Conservation (phyloP, 2,113 vertebrate genomes). For the Dunckerocampus dactyliophorus region DNA sequence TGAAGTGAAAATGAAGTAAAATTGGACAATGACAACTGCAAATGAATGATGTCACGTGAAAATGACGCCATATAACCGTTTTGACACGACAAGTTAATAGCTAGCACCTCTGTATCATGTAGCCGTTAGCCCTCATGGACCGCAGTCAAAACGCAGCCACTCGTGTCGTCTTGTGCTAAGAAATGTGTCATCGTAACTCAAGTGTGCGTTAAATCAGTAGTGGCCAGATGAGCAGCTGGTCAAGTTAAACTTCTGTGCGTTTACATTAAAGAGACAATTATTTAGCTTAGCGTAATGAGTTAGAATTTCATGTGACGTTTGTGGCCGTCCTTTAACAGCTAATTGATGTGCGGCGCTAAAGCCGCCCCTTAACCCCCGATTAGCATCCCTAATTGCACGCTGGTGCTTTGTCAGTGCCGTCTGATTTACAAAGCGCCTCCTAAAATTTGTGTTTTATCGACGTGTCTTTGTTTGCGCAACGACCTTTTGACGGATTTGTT, state of each 20-base stretch:
- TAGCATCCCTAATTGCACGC: neutral
- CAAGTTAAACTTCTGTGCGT: neutral
- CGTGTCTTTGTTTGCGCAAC: neutral
- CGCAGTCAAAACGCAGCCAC: too few species aligned
- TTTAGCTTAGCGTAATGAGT: neutral
- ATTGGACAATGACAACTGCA: too few species aligned
- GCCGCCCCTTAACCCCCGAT: constrained; percentile 1
- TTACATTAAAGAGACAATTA: neutral
- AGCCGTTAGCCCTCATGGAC: too few species aligned
- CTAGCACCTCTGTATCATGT: too few species aligned
- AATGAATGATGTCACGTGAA: too few species aligned
- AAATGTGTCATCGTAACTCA: too few species aligned
- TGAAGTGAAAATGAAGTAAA: too few species aligned
- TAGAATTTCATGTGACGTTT: neutral
- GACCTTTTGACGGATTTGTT: constrained; percentile 18
- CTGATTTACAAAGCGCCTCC: neutral
- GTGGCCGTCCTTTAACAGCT: neutral
- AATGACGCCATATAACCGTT: too few species aligned
- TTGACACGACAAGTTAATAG: too few species aligned
- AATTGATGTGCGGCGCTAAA: neutral
- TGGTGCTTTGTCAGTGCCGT: neutral
- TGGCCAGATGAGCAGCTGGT: too few species aligned
- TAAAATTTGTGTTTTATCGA: constrained; percentile 5
- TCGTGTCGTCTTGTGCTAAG: too few species aligned
- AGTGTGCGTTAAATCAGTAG: too few species aligned